Evolutionary conservation across 2,797 vertebrate genomes (phyloP).

Genomic region (Uromys caudimaculatus): DNA sequence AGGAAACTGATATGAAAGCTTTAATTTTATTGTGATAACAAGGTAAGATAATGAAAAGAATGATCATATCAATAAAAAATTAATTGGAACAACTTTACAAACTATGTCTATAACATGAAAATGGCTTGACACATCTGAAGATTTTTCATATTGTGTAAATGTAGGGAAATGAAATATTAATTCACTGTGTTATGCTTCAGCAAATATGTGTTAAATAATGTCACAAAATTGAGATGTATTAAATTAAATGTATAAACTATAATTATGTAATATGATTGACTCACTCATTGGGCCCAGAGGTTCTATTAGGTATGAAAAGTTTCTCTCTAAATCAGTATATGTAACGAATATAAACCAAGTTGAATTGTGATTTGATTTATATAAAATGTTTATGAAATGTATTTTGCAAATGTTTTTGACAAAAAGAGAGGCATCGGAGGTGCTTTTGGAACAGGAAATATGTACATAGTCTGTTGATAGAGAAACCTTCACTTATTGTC

Average conservation of each 20-base stretch:
- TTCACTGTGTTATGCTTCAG: neutral
- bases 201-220: neutral
- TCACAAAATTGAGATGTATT: neutral
- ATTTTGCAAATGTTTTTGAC: neutral
- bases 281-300: neutral
- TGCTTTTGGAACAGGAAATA: neutral
- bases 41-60: neutral
- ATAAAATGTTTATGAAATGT: neutral
- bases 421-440: neutral
- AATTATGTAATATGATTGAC: neutral
- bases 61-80: slow-evolving; percentile 32
- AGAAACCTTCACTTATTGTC: neutral
- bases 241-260: neutral
- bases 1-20: slow-evolving; percentile 23
- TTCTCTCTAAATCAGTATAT: neutral
- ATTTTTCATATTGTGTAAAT: slow-evolving; percentile 23
- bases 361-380: neutral
- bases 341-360: neutral
- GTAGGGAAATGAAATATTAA: neutral
- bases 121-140: slow-evolving; percentile 19
- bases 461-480: accelerated
- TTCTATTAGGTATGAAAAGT: neutral
- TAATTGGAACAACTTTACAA: neutral
- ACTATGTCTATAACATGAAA: neutral
- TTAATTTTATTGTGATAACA: neutral